Evolutionary conservation across 2,113 vertebrate species (phyloP), one percentile per base, ranked within the genome.

Genomic region (Daboia siamensis): DNA sequence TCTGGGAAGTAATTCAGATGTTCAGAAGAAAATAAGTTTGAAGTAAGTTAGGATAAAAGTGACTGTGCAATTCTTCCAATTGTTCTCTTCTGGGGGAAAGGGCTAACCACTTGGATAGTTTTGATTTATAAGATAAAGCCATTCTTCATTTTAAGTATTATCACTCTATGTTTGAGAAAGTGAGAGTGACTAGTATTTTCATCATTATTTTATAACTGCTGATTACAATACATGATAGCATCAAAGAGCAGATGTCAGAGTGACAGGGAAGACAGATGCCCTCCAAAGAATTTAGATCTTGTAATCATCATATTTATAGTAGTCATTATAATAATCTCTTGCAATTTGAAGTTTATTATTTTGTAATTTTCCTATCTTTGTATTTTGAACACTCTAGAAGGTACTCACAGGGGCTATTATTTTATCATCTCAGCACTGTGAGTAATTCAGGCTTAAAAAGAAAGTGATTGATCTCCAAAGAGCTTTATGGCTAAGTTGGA

Each of bases 1-100:
- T 87, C 89, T 93, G 55, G 92, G 92, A 87, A 94, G 57, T 85
- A 93, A 87, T 64, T 92, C 3, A 24, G 5, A 59, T 94, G 3
- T 94, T 52, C 88, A 93, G 95, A 92, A 17, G 0, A 13, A 21
- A 94, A 95, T 94, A 39, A 90, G 9, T 89, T 59, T 84, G 64
- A 84, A 84, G 29, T 57, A 84, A 84, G 13, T 39, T 44, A 84
- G 87, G 39, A 54, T 86, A 69, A 74, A 94, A 69, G 69, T 56
- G n/a, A 48, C 56, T 54, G 2, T 12, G 48, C 3, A 51, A 17
- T 88, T 91, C 86, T 80, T 88, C 57, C 86, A 93, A 20, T 86
- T 93, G 17, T 29, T 55, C 33, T 80, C 3, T 26, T n/a, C 84
- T 89, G 39, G 44, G 90, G 23, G 3, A 11, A 44, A 44, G 9